A percentile compares a stretch with the other conserved stretches of the same genome.
Evolutionary conservation across 2,888 invertebrate genomes (phyloP).

Genomic region (Ametastegia equiseti): DNA sequence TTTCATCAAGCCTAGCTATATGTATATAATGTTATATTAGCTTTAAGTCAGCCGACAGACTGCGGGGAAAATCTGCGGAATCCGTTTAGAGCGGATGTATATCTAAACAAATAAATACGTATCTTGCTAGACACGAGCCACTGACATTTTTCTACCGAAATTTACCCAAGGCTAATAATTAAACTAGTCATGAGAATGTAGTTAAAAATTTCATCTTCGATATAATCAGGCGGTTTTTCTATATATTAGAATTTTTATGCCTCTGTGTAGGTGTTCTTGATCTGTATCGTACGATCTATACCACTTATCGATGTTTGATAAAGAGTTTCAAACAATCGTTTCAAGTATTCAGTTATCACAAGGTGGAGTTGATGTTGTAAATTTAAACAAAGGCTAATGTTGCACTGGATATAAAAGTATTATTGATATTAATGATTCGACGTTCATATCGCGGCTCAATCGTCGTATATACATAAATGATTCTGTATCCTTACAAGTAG

Average conservation of each 20-base stretch:
- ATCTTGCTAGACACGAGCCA: not conserved
- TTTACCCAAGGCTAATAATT: not conserved
- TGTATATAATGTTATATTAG: not conserved
- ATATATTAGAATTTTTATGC: not conserved
- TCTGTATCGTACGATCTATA: not conserved
- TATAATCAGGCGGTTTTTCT: not conserved
- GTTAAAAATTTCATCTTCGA: not conserved
- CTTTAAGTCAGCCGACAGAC: not conserved
- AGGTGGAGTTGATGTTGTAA: not conserved
- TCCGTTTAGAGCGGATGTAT: slow-evolving; percentile 16
- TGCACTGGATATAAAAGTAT: not conserved
- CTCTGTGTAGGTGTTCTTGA: too few relatives aligned
- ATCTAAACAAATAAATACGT: not conserved
- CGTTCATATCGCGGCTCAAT: not conserved
- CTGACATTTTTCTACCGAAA: not conserved
- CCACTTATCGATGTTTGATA: not conserved
- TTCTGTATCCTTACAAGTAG: too few relatives aligned
- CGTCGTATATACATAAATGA: not conserved
- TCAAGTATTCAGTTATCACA: not conserved
- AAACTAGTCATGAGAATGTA: not conserved
- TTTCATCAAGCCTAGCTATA: not conserved
- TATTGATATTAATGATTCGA: not conserved
- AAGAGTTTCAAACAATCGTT: not conserved
- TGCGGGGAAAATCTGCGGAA: not conserved
- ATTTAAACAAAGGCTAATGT: not conserved